Evolutionary conservation across 2,797 vertebrate genomes (phyloP).

Genomic region (Epinephelus malabaricus): DNA sequence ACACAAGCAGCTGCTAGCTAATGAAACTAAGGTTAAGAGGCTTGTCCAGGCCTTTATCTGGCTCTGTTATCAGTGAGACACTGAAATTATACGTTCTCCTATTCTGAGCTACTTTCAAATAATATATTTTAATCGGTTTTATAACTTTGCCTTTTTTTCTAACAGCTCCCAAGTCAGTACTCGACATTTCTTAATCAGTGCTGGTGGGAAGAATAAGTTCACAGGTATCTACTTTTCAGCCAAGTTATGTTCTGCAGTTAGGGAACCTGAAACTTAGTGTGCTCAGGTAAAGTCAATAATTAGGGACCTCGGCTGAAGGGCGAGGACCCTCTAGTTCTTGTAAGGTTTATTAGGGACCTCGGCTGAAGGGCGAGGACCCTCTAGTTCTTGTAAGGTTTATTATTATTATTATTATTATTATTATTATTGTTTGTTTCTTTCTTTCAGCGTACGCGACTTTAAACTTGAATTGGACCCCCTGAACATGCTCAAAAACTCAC

Average conservation of each 20-base stretch:
- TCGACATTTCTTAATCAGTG: slow-evolving; percentile 56
- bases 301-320: no score
- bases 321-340: no score
- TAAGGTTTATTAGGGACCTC: no score
- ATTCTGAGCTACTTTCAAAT: slow-evolving; percentile 62
- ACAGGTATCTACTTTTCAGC: slow-evolving; percentile 27
- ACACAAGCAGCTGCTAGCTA: slow-evolving; percentile 39
- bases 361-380: no score
- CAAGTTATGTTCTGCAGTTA: slow-evolving; percentile 9
- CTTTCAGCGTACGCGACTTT: no score
- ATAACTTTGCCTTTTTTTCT: slow-evolving; percentile 50
- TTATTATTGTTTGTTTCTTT: no score
- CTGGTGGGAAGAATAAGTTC: slow-evolving; percentile 45
- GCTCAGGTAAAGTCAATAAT: not conserved
- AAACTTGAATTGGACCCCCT: no score
- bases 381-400: no score
- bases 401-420: no score
- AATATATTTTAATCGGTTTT: slow-evolving; percentile 64
- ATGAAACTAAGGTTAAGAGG: slow-evolving; percentile 63
- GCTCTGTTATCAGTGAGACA: slow-evolving; percentile 68
- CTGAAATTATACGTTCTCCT: slow-evolving; percentile 63
- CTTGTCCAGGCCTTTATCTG: slow-evolving; percentile 28
- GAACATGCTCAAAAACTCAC: no score
- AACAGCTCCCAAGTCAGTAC: slow-evolving; percentile 42
- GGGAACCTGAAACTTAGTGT: slow-evolving; percentile 3